Evolutionary conservation across 2,888 invertebrate genomes (phyloP).

Genomic region (Limenitis camilla): DNA sequence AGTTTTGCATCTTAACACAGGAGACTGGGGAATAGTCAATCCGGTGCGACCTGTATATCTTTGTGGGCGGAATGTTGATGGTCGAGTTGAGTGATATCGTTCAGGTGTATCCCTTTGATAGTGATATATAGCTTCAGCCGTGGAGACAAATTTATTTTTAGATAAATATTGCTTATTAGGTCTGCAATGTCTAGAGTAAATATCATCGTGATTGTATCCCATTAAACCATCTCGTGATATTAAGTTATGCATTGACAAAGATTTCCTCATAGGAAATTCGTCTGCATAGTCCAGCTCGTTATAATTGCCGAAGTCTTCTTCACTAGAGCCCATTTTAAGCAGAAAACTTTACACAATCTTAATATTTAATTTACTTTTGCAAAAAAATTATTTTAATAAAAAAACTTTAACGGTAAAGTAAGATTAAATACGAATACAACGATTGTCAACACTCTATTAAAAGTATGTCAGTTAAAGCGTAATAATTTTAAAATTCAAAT

Average conservation of each 20-base stretch:
- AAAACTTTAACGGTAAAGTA: too few species aligned
- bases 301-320: constrained; percentile 53
- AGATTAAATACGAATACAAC: too few species aligned
- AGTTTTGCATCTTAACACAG: constrained; percentile 66
- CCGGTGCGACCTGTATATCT: constrained; percentile 34
- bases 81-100: constrained; percentile 61
- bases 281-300: constrained; percentile 42
- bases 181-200: constrained; percentile 37
- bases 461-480: too few species aligned
- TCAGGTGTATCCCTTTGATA: constrained; percentile 76
- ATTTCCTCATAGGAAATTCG: constrained; percentile 48
- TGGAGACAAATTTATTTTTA: constrained; percentile 68
- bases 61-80: constrained; percentile 42
- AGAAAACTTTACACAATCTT: too few species aligned
- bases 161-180: constrained; percentile 42
- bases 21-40: constrained; percentile 70
- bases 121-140: constrained; percentile 75
- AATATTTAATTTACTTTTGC: too few species aligned
- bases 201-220: constrained; percentile 32
- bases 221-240: constrained; percentile 38
- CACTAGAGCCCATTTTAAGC: constrained; percentile 29
- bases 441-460: constrained; percentile 20
- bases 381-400: too few species aligned
- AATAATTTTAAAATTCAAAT: too few species aligned
- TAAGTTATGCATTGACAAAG: constrained; percentile 61